Evolutionary conservation across 1,140 invertebrate species (phyloP), one percentile per base, ranked within the genome.

Genomic region (Liolophura sinensis): DNA sequence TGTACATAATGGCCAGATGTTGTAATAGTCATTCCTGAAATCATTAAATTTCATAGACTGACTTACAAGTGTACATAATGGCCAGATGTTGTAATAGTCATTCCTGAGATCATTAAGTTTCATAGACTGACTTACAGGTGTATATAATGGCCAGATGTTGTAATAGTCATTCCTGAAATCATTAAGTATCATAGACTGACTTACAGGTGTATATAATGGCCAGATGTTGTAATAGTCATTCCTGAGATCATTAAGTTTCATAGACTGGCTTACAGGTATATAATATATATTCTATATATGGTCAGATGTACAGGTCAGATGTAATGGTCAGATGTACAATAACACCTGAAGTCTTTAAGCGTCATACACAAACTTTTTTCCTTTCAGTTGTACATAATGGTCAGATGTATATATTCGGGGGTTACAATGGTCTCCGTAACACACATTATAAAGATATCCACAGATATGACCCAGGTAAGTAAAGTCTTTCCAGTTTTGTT

Each of bases 381-480:
- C 71, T 87, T 88, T 65, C 78, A 91, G 91, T 94, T 89, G 85
- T 91, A 1, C 89, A 93, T 77, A 88, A 90, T 69, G 89, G 88
- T 25, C 85, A 89, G 71, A 88, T 96, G 80, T 94, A 92, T 75
- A 89, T 96, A 56, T 95, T 96, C 86, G 94, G 94, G 49, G 94
- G 94, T 14, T 95, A 91, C 78, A 93, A 94, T 85, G 91, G 92
- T 7, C 83, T 89, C 20, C 76, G 85, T 48, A 88, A 91, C 69
- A 82, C 87, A 60, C 94, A 96, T 83, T 95, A 89, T 77, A 92
- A 93, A 85, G 93, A 96, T 85, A 81, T 95, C 48, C 89, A 90
- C 75, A 87, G 88, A 76, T 95, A 90, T 85, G 82, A 88, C 77
- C 84, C 87, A 74, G 82, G 87, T 87, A 80, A 79, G 73, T 72